Percentiles rank a stretch among this genome's conserved stretches.
Evolutionary conservation across 2,113 vertebrate genomes (phyloP).

Genomic region (Scytalopus superciliaris): DNA sequence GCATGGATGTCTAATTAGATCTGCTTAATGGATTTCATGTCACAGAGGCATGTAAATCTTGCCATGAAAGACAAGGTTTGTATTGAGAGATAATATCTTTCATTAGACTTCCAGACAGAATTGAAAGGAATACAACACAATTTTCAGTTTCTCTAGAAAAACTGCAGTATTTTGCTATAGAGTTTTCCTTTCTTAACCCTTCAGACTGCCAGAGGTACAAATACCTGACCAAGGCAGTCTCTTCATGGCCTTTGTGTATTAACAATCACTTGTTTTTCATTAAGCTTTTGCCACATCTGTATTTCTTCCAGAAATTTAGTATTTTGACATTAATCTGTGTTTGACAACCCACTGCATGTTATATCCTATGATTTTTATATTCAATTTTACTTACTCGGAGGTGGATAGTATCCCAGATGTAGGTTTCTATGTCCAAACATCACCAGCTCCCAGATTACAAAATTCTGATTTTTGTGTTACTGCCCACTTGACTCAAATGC

Average conservation of each 20-base stretch:
- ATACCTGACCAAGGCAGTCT: neutral
- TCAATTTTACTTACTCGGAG: neutral
- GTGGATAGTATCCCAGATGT: neutral
- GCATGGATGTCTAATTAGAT: conserved; percentile 50
- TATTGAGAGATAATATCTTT: conserved; percentile 21
- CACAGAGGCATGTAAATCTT: conserved; percentile 43
- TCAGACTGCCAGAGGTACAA: neutral
- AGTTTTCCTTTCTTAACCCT: neutral
- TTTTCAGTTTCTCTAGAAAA: neutral
- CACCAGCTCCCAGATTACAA: neutral
- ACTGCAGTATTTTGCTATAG: neutral
- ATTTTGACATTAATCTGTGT: neutral
- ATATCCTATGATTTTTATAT: neutral
- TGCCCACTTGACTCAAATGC: neutral
- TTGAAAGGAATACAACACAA: neutral
- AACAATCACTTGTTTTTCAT: neutral
- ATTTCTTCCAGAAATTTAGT: neutral
- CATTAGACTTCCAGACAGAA: neutral
- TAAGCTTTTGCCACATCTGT: neutral
- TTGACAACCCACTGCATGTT: neutral
- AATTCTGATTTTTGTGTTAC: neutral
- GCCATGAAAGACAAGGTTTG: conserved; percentile 23
- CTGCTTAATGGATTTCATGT: conserved; percentile 47
- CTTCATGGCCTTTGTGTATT: neutral
- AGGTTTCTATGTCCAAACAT: neutral